These are phyloP conservation scores for Sminthurinus signatus DNA, from an alignment of 1,140 invertebrate species.

Conservation along the genomic window DNA sequence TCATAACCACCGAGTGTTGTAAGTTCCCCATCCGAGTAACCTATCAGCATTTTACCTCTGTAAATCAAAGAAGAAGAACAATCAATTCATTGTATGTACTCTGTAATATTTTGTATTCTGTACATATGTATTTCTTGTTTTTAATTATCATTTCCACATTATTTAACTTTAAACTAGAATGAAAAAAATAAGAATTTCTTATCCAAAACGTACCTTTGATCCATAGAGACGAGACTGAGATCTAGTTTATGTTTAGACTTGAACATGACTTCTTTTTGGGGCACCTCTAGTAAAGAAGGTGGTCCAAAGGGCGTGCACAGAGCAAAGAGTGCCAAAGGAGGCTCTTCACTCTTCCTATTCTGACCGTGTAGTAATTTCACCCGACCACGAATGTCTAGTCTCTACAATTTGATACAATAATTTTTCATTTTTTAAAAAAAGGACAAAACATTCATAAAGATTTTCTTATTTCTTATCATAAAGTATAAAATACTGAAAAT, in stretches of 20 bases:
- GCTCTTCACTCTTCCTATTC: constrained; percentile 87
- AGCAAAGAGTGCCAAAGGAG: constrained; percentile 87
- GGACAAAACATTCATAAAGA: too few species aligned
- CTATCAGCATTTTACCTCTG: constrained; percentile 89
- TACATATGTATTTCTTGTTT: too few species aligned
- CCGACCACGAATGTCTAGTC: constrained; percentile 92
- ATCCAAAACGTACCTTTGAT: constrained; percentile 82
- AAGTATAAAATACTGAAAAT: too few species aligned
- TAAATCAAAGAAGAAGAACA: constrained; percentile 33
- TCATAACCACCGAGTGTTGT: constrained; percentile 92
- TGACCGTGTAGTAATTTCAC: constrained; percentile 94
- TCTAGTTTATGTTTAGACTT: constrained; percentile 99
- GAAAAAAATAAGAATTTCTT: too few species aligned
- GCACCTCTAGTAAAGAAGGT: constrained; percentile 77
- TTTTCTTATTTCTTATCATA: too few species aligned
- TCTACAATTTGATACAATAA: too few species aligned
- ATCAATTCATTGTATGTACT: too few species aligned
- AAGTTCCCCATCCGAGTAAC: constrained; percentile 85
- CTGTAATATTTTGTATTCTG: too few species aligned
- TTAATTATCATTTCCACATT: too few species aligned
- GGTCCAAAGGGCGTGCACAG: constrained; percentile 98
- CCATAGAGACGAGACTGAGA: constrained; percentile 91
- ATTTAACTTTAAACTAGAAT: too few species aligned
- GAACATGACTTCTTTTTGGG: constrained; percentile 94
- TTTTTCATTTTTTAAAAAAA: too few species aligned